Evolutionary conservation across 2,113 vertebrate species (phyloP), one percentile per base, ranked within the genome.

Genomic region (Myiopsitta monachus): DNA sequence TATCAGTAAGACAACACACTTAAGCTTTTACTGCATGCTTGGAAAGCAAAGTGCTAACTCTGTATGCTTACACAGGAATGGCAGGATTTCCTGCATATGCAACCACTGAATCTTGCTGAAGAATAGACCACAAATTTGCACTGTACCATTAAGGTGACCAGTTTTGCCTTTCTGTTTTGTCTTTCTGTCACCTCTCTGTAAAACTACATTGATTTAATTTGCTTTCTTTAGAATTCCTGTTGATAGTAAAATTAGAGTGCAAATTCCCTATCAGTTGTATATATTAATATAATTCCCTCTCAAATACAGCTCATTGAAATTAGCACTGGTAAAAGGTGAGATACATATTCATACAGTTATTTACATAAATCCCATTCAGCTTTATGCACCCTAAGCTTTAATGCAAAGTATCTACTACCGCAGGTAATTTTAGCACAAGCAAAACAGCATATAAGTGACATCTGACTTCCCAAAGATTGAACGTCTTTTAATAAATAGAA

Each of bases 331-430:
- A 67, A 88, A 93, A 92, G 85, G 64, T 88, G 85, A 89, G 79
- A 87, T 93, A 84, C 93, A 95, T 96, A 97, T 96, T 95, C 96
- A 97, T 95, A 79, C 49, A 59, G 52, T 73, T 91, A 97, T 94
- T 95, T 96, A 90, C 92, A 94, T 92, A 95, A 95, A 93, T 89
- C 83, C 87, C 95, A 97, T 96, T 97, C 94, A 96, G 81, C 66
- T 95, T 90, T 96, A 84, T 85, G 87, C 77, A 94, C 43, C n/a
- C 88, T 72, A 77, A 89, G 90, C 62, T 94, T 73, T 79, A 95
- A 90, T 91, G 76, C 66, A 91, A 94, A 95, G 59, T 39, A 73
- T 68, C 87, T 95, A 94, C 76, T 74, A 92, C 69, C 0, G 2
- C 46, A 49, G 84, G 79, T 85, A 88, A 92, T 96, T 96, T 94